A percentile compares a stretch with the other conserved stretches of the same genome.
Evolutionary conservation across 2,888 invertebrate species (phyloP).

Genomic region (Athalia rosae): DNA sequence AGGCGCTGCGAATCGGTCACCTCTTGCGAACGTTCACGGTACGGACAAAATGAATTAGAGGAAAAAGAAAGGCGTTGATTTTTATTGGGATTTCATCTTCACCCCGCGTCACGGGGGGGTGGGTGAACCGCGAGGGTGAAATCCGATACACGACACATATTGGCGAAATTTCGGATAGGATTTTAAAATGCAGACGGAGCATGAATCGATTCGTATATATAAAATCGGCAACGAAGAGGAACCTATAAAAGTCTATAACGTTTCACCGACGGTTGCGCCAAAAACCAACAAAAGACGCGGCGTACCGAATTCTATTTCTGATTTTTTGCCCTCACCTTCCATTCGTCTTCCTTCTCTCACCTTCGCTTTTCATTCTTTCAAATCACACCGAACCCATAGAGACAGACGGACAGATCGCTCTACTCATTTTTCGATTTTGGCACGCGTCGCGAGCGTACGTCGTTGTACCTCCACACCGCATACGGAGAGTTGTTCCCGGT

Average conservation of each 20-base stretch:
- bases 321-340: not conserved
- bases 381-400: too few species aligned
- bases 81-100: too few species aligned
- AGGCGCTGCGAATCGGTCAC: too few species aligned
- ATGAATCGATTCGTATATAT: too few species aligned
- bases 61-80: too few species aligned
- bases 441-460: constrained; percentile 65
- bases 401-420: not conserved
- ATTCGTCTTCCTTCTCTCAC: constrained; percentile 8
- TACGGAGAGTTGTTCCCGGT: constrained; percentile 46
- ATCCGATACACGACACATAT: too few species aligned
- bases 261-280: not conserved
- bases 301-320: constrained; percentile 58
- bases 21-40: too few species aligned
- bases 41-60: too few species aligned
- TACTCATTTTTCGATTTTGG: constrained; percentile 61
- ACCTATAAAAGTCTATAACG: constrained; percentile 9
- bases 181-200: too few species aligned
- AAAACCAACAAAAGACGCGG: constrained; percentile 53
- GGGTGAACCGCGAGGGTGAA: too few species aligned
- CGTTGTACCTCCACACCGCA: constrained; percentile 19
- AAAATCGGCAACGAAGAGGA: constrained; percentile 5
- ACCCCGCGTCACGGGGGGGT: too few species aligned
- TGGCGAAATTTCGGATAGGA: too few species aligned
- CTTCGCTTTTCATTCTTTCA: not conserved